These are phyloP conservation scores for Callosobruchus maculatus DNA, from an alignment of 2,888 invertebrate genomes.

Conservation along the genomic window DNA sequence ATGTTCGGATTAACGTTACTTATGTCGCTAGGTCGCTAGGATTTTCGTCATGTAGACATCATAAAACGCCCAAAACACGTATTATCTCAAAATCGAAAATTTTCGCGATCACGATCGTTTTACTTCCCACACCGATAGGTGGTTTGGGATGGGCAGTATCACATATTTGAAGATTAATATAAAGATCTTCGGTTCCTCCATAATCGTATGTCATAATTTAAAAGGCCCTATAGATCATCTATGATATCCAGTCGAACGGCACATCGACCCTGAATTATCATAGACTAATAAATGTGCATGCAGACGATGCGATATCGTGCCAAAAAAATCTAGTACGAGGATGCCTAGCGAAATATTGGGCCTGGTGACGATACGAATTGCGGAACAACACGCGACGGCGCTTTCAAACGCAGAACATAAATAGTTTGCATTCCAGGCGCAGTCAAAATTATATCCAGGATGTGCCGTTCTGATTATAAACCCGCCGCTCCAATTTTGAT, in stretches of 20 bases:
- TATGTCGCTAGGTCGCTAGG: no score
- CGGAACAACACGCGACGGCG: background rate
- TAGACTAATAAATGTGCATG: background rate
- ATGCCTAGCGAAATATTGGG: background rate
- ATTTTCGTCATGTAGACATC: no score
- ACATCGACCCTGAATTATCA: background rate
- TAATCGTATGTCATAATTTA: no score
- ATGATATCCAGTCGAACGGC: background rate
- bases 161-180: no score
- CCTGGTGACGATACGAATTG: background rate
- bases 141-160: no score
- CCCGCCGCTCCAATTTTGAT: background rate
- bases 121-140: no score
- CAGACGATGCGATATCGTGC: background rate
- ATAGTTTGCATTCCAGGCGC: background rate
- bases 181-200: no score
- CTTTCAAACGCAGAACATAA: background rate
- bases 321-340: background rate
- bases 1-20: no score
- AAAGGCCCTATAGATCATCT: background rate
- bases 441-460: background rate
- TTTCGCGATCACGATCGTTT: no score
- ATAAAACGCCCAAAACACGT: no score
- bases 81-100: no score
- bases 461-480: background rate